A percentile compares a stretch with the other conserved stretches of the same genome.
Conservation (phyloP, 1,140 invertebrate genomes). For the Potamilus streckersoni region DNA sequence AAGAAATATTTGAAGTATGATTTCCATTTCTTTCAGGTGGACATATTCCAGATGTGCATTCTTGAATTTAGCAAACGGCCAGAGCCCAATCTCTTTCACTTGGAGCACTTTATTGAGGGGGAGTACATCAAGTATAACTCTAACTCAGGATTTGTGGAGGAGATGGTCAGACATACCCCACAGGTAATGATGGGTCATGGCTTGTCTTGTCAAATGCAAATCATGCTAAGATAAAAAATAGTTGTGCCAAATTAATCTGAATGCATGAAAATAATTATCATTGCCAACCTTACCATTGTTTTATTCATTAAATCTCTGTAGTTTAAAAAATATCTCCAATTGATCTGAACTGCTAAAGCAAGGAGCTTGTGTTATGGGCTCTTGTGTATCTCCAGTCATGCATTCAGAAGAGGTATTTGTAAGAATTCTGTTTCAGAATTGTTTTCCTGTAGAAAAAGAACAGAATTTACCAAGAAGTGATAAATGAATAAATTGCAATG, state of each 20-base stretch:
- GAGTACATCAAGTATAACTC: constrained; percentile 76
- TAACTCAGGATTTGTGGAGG: constrained; percentile 75
- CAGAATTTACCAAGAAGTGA: no score
- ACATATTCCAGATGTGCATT: constrained; percentile 75
- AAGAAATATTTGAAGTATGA: not conserved
- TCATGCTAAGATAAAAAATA: not conserved
- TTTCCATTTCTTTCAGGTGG: constrained; percentile 67
- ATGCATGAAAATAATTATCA: not conserved
- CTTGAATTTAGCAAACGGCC: constrained; percentile 71
- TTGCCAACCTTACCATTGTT: not conserved
- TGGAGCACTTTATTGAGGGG: constrained; percentile 76
- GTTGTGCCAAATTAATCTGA: not conserved
- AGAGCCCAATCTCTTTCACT: constrained; percentile 71
- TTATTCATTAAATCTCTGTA: not conserved
- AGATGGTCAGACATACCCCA: constrained; percentile 71
- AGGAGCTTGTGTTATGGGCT: no score
- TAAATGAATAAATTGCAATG: no score
- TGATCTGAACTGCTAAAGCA: no score
- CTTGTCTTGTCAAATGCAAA: not conserved
- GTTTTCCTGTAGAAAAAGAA: no score
- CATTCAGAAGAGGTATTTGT: no score
- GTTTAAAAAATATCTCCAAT: not conserved
- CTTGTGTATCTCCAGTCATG: no score
- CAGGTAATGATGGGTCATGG: constrained; percentile 61
- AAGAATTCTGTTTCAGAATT: no score